Percentiles rank a stretch among this genome's conserved stretches.
phyloP scores from a whole-genome alignment of 2,888 invertebrate genomes.

The Clusia tigrina region DNA sequence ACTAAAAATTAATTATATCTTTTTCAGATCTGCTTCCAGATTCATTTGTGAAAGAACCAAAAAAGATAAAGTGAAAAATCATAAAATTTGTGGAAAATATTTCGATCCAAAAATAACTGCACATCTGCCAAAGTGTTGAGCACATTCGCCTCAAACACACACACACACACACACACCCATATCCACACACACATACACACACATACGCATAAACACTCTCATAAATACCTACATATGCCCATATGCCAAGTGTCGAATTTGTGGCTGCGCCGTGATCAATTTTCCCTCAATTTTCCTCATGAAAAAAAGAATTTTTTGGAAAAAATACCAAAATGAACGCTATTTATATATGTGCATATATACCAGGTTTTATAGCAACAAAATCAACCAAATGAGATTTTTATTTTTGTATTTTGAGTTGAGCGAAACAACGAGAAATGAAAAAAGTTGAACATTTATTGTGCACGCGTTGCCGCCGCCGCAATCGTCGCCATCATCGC shows the following conservation, averaged over 20 bases:
- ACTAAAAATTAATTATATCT: too few relatives aligned
- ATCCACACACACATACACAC: slow-evolving; percentile 6
- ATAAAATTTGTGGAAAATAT: neutral
- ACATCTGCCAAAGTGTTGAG: slow-evolving; percentile 14
- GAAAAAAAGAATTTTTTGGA: neutral
- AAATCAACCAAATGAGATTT: too few relatives aligned
- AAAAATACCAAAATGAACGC: neutral
- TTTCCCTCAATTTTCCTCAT: neutral
- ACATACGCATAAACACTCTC: slow-evolving; percentile 4
- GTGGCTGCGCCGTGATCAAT: neutral
- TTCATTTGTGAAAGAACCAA: neutral
- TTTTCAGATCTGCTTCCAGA: neutral
- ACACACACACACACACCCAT: neutral
- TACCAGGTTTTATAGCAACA: too few relatives aligned
- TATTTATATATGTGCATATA: too few relatives aligned
- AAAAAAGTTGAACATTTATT: too few relatives aligned
- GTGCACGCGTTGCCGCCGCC: too few relatives aligned
- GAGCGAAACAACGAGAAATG: slow-evolving; percentile 20
- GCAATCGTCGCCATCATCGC: slow-evolving; percentile 6
- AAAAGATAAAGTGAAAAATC: neutral
- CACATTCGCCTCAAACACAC: neutral
- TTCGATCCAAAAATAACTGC: slow-evolving; percentile 15
- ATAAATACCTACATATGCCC: neutral
- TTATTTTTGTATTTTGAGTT: slow-evolving; percentile 12
- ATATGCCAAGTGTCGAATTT: neutral